Percentiles rank a stretch among this genome's conserved stretches.
Evolutionary conservation across 53 echinoderm and acorn worm species (phyloP).

Genomic region (Holothuria leucospilota): DNA sequence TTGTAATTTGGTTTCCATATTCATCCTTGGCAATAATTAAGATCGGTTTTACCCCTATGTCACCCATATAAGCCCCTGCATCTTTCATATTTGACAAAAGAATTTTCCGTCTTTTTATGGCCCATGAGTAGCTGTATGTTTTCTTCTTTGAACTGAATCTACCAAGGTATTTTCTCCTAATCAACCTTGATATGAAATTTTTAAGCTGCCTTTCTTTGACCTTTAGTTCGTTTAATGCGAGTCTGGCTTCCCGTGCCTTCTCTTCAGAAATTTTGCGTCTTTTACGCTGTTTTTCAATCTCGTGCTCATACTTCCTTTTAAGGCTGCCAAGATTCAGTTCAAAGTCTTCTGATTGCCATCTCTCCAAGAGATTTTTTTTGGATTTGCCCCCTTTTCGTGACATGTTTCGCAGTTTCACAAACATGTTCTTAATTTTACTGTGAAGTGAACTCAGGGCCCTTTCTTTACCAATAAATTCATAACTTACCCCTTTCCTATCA

Average conservation of each 20-base stretch:
- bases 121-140: too few species aligned
- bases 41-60: too few species aligned
- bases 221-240: background rate
- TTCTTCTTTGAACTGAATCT: too few species aligned
- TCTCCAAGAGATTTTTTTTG: slow-evolving; percentile 48
- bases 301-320: too few species aligned
- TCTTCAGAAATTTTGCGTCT: slow-evolving; percentile 48
- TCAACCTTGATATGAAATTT: background rate
- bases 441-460: background rate
- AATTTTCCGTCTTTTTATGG: too few species aligned
- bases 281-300: slow-evolving; percentile 53
- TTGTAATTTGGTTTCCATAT: too few species aligned
- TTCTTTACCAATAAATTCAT: slow-evolving; percentile 5
- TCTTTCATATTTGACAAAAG: background rate
- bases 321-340: slow-evolving; percentile 52
- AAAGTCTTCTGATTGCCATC: slow-evolving; percentile 42
- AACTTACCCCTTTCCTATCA: too few species aligned
- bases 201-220: background rate
- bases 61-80: too few species aligned
- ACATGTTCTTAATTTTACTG: slow-evolving; percentile 8
- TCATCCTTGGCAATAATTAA: too few species aligned
- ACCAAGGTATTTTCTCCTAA: slow-evolving; percentile 8
- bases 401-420: background rate
- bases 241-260: slow-evolving; percentile 4
- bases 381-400: slow-evolving; percentile 29